Conservation (phyloP, 2,797 vertebrate genomes). For the Craterocephalus amniculus region DNA sequence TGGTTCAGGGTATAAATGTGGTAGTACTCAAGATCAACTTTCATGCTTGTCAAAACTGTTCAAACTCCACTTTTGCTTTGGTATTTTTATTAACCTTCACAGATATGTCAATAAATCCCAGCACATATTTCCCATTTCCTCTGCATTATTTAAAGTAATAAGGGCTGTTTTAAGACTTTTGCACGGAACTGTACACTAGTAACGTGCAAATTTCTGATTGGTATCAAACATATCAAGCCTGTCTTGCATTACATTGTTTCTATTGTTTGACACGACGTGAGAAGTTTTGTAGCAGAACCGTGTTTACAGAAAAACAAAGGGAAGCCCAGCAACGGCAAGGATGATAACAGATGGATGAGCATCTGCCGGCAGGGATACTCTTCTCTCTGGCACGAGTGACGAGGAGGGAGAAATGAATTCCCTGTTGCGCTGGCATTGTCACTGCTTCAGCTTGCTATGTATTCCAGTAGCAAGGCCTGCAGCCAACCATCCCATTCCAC, state of each 20-base stretch:
- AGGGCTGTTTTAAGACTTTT: background rate
- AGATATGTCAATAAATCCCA: background rate
- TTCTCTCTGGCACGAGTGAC: slow-evolving; percentile 29
- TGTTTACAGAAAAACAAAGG: slow-evolving; percentile 49
- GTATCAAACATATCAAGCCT: background rate
- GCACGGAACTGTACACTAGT: background rate
- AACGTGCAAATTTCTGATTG: background rate
- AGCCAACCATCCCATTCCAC: slow-evolving; percentile 44
- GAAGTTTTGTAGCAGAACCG: slow-evolving; percentile 17
- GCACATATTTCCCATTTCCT: background rate
- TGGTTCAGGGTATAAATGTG: background rate
- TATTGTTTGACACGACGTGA: slow-evolving; percentile 17
- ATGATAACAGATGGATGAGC: slow-evolving; percentile 62
- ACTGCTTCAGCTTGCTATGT: slow-evolving; percentile 48
- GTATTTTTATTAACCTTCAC: background rate
- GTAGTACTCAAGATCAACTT: background rate
- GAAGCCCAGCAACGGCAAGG: slow-evolving; percentile 43
- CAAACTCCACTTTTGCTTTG: background rate
- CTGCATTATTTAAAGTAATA: background rate
- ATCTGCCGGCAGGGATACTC: slow-evolving; percentile 63
- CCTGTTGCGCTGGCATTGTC: slow-evolving; percentile 49
- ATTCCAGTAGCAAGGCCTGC: slow-evolving; percentile 55
- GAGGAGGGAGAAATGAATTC: slow-evolving; percentile 46
- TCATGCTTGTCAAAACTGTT: background rate
- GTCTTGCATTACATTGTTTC: background rate